Percentiles rank a stretch among this genome's conserved stretches.
phyloP scores from a whole-genome alignment of 2,888 invertebrate genomes.

The Cetonia aurata region DNA sequence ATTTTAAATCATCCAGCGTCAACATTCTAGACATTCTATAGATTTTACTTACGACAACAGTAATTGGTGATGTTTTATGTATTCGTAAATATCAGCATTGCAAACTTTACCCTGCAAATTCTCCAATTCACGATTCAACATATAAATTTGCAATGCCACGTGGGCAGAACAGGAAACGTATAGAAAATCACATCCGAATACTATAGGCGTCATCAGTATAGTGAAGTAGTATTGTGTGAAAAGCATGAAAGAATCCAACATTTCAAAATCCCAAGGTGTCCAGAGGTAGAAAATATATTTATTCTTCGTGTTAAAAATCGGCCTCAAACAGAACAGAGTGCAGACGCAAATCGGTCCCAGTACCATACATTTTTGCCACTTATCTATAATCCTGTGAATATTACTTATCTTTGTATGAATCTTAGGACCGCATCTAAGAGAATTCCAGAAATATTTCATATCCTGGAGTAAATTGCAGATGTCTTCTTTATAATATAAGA shows the following conservation, averaged over 20 bases:
- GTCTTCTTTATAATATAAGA: conserved; percentile 22
- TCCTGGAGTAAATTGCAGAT: not conserved
- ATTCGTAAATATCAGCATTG: conserved; percentile 5
- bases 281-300: conserved; percentile 3
- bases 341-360: not conserved
- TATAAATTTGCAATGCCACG: conserved; percentile 1
- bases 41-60: not conserved
- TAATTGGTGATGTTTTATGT: conserved; percentile 17
- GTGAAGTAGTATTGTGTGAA: not conserved
- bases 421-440: not conserved
- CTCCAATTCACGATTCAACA: conserved; percentile 15
- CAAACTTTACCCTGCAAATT: not conserved
- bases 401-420: not conserved
- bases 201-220: not conserved
- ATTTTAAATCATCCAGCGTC: no score
- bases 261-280: not conserved
- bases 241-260: not conserved
- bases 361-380: not conserved
- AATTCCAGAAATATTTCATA: conserved; percentile 10
- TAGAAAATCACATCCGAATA: conserved; percentile 19
- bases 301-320: not conserved
- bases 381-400: not conserved
- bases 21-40: not conserved
- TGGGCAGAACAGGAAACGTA: conserved; percentile 8
- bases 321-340: conserved; percentile 6